Percentiles rank a stretch among this genome's conserved stretches.
phyloP scores from a whole-genome alignment of 2,113 vertebrate species.

The Psammodynastes pulverulentus region DNA sequence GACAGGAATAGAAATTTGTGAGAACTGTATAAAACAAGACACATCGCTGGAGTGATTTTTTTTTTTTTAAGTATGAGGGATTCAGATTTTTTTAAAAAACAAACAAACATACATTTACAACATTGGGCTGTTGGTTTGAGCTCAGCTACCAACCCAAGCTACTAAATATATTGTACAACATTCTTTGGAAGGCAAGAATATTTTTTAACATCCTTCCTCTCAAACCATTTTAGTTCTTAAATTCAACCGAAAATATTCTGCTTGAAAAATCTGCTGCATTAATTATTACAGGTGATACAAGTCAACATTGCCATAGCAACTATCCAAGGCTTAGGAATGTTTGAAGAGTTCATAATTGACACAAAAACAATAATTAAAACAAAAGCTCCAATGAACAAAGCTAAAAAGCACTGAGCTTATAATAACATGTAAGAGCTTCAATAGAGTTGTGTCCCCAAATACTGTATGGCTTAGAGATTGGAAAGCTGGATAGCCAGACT shows the following conservation, averaged over 20 bases:
- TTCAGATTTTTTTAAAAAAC: not conserved
- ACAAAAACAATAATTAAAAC: not conserved
- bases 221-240: not conserved
- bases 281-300: not conserved
- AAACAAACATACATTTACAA: not conserved
- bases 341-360: not conserved
- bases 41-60: accelerated
- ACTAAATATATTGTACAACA: not conserved
- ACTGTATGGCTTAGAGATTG: not conserved
- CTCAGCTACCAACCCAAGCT: too few species aligned
- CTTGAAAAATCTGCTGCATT: not conserved
- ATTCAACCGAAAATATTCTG: not conserved
- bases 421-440: not conserved
- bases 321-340: not conserved
- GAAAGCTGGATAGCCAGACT: not conserved
- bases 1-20: conserved; percentile 74
- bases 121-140: not conserved
- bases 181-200: not conserved
- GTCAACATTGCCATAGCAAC: not conserved
- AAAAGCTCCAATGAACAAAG: not conserved
- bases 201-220: not conserved
- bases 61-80: not conserved
- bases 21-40: conserved; percentile 66
- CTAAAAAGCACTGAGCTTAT: not conserved
- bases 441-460: not conserved